phyloP scores from a whole-genome alignment of 2,797 vertebrate genomes.

The Falco biarmicus region DNA sequence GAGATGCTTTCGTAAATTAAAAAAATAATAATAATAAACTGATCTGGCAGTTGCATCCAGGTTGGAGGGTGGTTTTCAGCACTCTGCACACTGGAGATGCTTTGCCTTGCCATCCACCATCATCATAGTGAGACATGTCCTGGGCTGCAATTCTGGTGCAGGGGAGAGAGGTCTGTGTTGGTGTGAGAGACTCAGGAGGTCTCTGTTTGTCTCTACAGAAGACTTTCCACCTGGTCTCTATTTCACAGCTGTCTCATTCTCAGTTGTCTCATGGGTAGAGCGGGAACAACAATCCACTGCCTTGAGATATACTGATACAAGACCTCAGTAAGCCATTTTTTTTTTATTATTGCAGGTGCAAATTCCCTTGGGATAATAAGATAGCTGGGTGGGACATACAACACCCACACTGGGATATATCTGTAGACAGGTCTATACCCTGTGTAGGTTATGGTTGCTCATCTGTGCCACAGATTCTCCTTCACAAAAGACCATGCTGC shows the following conservation, averaged over 20 bases:
- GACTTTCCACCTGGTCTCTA: neutral
- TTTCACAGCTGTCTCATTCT: neutral
- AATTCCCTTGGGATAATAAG: neutral
- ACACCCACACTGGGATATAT: neutral
- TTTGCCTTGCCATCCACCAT: neutral
- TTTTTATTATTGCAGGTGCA: neutral
- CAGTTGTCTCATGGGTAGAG: neutral
- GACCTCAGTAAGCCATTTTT: neutral
- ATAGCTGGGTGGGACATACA: neutral
- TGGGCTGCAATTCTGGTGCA: neutral
- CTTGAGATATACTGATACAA: neutral
- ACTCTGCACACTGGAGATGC: neutral
- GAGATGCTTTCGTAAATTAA: neutral
- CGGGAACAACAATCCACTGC: neutral
- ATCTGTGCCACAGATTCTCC: neutral
- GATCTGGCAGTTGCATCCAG: neutral
- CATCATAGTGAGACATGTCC: fast-evolving
- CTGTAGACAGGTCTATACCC: neutral
- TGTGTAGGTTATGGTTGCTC: neutral
- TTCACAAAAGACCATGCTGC: neutral
- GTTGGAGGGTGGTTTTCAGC: neutral
- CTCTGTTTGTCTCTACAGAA: neutral
- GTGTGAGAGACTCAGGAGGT: neutral
- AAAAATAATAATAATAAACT: neutral
- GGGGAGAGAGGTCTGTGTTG: neutral